Conservation (phyloP, 1,140 invertebrate genomes). For the Frieseomelitta varia region DNA sequence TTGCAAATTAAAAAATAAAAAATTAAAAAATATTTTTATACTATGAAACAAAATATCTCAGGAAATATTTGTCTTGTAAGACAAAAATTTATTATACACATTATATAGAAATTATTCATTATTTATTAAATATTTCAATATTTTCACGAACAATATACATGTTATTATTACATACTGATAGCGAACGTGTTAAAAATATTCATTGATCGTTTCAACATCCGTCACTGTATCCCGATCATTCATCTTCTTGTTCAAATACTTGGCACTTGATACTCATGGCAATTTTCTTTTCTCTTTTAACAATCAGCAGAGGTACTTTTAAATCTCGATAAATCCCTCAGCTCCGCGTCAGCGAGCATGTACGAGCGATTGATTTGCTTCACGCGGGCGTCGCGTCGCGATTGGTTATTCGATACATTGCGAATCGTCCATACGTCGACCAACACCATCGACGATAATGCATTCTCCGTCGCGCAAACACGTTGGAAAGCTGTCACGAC, state of each 20-base stretch:
- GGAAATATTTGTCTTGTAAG: too few relatives aligned
- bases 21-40: too few relatives aligned
- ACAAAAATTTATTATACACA: too few relatives aligned
- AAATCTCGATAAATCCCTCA: slow-evolving; percentile 28
- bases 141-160: too few relatives aligned
- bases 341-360: neutral
- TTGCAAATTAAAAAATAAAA: too few relatives aligned
- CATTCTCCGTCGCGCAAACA: neutral
- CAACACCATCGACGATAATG: neutral
- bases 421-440: neutral
- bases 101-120: too few relatives aligned
- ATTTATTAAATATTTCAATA: too few relatives aligned
- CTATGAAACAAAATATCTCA: too few relatives aligned
- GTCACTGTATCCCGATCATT: neutral
- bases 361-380: slow-evolving; percentile 26
- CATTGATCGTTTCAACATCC: neutral
- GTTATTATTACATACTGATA: too few relatives aligned
- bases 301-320: slow-evolving; percentile 5
- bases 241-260: neutral
- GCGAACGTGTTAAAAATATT: slow-evolving; percentile 2
- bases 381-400: neutral
- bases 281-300: neutral
- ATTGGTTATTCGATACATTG: slow-evolving; percentile 31
- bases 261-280: neutral
- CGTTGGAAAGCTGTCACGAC: neutral